phyloP scores from a whole-genome alignment of 2,797 vertebrate species.

The Lates japonicus region DNA sequence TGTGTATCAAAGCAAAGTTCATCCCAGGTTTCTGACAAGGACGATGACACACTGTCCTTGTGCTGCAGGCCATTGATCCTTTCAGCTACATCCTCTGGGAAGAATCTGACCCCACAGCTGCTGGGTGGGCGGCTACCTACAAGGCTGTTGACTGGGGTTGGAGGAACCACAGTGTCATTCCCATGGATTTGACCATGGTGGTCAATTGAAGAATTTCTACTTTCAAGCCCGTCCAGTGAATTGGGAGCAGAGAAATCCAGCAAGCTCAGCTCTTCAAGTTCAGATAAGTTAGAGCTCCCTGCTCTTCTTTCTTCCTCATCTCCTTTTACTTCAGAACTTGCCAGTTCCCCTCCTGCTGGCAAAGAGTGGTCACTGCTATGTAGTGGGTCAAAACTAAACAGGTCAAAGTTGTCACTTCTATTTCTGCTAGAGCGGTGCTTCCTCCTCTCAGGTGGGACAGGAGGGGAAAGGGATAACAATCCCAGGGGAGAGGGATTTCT shows the following conservation, averaged over 20 bases:
- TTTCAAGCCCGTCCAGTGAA: slow-evolving; percentile 77
- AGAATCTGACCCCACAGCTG: slow-evolving; percentile 87
- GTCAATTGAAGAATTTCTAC: slow-evolving; percentile 62
- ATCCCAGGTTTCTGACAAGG: slow-evolving; percentile 91
- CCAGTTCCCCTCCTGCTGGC: slow-evolving; percentile 79
- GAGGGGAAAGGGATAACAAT: slow-evolving; percentile 82
- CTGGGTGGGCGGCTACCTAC: slow-evolving; percentile 89
- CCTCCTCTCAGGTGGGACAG: slow-evolving; percentile 87
- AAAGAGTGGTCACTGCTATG: slow-evolving; percentile 81
- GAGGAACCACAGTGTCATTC: slow-evolving; percentile 88
- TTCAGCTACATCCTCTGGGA: slow-evolving; percentile 88
- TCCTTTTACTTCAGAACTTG: slow-evolving; percentile 47
- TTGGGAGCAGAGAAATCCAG: slow-evolving; percentile 86
- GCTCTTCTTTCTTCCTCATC: slow-evolving; percentile 61
- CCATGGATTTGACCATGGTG: slow-evolving; percentile 50
- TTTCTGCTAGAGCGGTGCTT: slow-evolving; percentile 78
- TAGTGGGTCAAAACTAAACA: slow-evolving; percentile 90
- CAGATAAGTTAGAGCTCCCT: slow-evolving; percentile 83
- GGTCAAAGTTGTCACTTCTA: slow-evolving; percentile 86
- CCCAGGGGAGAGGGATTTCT: slow-evolving; percentile 89
- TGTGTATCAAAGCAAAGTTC: slow-evolving; percentile 86
- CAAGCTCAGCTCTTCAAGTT: slow-evolving; percentile 84
- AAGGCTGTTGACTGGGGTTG: slow-evolving; percentile 92
- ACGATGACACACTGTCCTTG: slow-evolving; percentile 83
- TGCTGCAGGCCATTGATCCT: slow-evolving; percentile 86